These are phyloP conservation scores for Engraulis encrasicolus DNA, from an alignment of 2,113 vertebrate genomes.

Conservation along the genomic window DNA sequence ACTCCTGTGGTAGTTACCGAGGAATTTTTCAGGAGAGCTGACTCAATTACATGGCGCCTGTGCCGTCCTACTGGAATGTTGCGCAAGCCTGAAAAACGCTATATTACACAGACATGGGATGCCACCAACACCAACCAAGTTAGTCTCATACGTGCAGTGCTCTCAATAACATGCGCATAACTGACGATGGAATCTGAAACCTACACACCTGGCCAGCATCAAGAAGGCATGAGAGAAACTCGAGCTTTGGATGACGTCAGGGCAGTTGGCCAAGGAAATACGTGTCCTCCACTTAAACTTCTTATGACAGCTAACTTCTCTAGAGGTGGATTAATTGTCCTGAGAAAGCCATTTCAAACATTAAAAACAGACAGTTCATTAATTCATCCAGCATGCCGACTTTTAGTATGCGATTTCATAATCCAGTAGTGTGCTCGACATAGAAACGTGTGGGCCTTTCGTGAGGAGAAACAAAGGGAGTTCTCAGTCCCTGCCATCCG, in stretches of 20 bases:
- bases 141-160: not conserved
- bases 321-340: not conserved
- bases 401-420: not conserved
- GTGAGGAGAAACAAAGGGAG: not conserved
- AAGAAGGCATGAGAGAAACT: not conserved
- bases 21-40: not conserved
- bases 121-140: not conserved
- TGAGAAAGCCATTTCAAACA: not conserved
- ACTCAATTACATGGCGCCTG: not conserved
- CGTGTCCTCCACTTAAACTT: not conserved
- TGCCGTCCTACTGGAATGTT: not conserved
- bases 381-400: not conserved
- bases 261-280: not conserved
- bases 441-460: not conserved
- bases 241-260: slow-evolving; percentile 4
- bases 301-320: too few species aligned
- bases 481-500: not conserved
- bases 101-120: not conserved
- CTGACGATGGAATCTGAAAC: not conserved
- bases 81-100: not conserved
- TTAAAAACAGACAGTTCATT: not conserved
- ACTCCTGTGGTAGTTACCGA: not conserved
- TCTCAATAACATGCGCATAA: slow-evolving; percentile 18
- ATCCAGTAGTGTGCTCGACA: not conserved
- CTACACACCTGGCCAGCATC: slow-evolving; percentile 9